These are phyloP conservation scores for Musca vetustissima DNA, from an alignment of 1,140 invertebrate species.

Conservation along the genomic window DNA sequence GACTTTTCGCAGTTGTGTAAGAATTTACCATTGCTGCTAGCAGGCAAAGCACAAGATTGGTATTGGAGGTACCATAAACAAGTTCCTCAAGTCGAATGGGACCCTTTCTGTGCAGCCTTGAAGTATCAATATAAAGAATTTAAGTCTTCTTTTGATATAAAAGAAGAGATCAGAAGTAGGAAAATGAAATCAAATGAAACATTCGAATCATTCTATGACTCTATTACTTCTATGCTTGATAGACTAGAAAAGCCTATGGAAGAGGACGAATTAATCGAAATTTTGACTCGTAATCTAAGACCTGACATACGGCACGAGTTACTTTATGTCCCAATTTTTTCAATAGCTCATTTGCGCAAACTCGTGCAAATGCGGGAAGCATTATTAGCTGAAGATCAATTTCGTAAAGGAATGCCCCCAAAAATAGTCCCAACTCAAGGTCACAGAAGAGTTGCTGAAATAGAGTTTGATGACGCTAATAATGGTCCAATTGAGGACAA, in stretches of 20 bases:
- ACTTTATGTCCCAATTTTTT: not conserved
- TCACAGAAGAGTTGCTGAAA: not conserved
- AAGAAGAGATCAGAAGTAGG: too few species aligned
- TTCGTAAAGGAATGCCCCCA: not conserved
- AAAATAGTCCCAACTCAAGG: not conserved
- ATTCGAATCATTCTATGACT: conserved; percentile 5
- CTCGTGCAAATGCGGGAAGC: not conserved
- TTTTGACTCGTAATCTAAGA: not conserved
- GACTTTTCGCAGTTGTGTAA: too few species aligned
- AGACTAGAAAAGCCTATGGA: not conserved
- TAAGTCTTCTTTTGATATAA: too few species aligned
- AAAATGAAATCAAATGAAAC: not conserved
- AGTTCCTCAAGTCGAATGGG: too few species aligned
- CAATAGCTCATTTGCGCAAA: not conserved
- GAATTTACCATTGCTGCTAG: not conserved
- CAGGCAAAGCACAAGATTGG: conserved; percentile 1
- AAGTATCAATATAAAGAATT: too few species aligned
- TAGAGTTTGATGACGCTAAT: not conserved
- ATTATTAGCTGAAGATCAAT: not conserved
- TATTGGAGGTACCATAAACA: too few species aligned
- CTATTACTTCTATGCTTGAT: not conserved
- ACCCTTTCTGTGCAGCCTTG: too few species aligned
- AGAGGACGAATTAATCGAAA: not conserved
- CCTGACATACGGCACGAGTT: conserved; percentile 3
- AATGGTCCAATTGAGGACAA: not conserved